Evolutionary conservation across 2,888 invertebrate species (phyloP).

Genomic region (Ischnus inquisitorius): DNA sequence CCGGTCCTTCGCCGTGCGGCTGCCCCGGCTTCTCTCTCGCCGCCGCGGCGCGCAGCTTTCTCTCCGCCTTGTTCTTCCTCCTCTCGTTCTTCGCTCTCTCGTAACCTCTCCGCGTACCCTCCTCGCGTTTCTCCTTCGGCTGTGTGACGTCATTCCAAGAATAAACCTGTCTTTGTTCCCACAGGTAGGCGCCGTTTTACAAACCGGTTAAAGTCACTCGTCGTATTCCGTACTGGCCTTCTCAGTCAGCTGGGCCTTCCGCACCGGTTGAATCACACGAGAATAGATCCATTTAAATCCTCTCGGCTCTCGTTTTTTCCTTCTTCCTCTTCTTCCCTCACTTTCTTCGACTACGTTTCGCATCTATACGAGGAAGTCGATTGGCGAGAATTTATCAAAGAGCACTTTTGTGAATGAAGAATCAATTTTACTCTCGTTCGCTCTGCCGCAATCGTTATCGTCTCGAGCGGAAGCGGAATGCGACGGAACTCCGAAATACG

Average conservation of each 20-base stretch:
- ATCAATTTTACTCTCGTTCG: too few species aligned
- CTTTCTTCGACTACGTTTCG: neutral
- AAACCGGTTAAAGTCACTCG: conserved; percentile 78
- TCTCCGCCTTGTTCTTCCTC: conserved; percentile 68
- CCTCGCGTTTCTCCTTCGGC: conserved; percentile 51
- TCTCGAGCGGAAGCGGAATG: too few species aligned
- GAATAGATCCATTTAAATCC: conserved; percentile 8
- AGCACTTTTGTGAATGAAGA: neutral
- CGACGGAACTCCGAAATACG: too few species aligned
- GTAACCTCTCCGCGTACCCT: conserved; percentile 29
- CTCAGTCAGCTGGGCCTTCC: conserved; percentile 79
- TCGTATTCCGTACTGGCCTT: conserved; percentile 75
- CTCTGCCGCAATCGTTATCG: too few species aligned
- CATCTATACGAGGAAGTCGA: neutral
- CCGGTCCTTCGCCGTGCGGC: conserved; percentile 55
- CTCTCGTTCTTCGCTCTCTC: conserved; percentile 68
- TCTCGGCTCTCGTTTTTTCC: neutral
- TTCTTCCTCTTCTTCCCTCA: neutral
- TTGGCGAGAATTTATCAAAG: neutral
- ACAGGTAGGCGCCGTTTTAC: conserved; percentile 78
- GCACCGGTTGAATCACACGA: conserved; percentile 69
- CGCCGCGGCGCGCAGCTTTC: conserved; percentile 26
- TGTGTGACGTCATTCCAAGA: conserved; percentile 81
- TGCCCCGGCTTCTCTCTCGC: conserved; percentile 28
- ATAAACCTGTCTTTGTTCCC: conserved; percentile 83